phyloP scores from a whole-genome alignment of 2,888 invertebrate genomes.

The Pelosia muscerda region DNA sequence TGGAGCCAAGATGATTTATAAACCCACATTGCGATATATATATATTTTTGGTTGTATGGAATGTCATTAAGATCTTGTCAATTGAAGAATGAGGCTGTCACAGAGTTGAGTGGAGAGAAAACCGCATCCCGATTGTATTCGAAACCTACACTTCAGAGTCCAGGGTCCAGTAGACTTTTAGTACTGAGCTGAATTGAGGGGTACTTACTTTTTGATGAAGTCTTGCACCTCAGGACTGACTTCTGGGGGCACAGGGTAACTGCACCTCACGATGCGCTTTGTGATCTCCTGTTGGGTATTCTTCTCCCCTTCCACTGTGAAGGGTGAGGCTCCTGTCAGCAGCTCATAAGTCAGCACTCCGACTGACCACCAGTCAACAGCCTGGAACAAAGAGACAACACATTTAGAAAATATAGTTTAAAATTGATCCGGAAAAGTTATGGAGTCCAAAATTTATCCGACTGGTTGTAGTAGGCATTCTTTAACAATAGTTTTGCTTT shows the following conservation, averaged over 20 bases:
- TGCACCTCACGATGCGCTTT: conserved; percentile 93
- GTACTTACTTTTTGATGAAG: conserved; percentile 86
- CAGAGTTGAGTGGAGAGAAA: too few relatives aligned
- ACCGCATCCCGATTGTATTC: too few relatives aligned
- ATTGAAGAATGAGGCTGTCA: too few relatives aligned
- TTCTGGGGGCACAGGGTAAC: conserved; percentile 95
- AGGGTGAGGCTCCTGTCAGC: conserved; percentile 98
- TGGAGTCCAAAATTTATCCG: not conserved
- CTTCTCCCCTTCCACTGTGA: conserved; percentile 97
- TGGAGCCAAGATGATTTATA: not conserved
- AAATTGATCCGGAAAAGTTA: too few relatives aligned
- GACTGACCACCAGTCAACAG: conserved; percentile 99
- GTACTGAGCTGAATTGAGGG: not conserved
- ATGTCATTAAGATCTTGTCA: too few relatives aligned
- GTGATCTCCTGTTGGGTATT: conserved; percentile 98
- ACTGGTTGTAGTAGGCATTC: not conserved
- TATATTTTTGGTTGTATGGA: too few relatives aligned
- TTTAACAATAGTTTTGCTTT: not conserved
- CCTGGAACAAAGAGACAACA: conserved; percentile 84
- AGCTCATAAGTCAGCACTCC: conserved; percentile 98
- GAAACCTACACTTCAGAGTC: too few relatives aligned
- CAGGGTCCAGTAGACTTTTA: too few relatives aligned
- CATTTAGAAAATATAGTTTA: not conserved
- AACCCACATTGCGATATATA: not conserved
- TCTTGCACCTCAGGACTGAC: conserved; percentile 90